Percentiles rank a stretch among this genome's conserved stretches.
Evolutionary conservation across 2,113 vertebrate species (phyloP).

Genomic region (Todiramphus saurophagus): DNA sequence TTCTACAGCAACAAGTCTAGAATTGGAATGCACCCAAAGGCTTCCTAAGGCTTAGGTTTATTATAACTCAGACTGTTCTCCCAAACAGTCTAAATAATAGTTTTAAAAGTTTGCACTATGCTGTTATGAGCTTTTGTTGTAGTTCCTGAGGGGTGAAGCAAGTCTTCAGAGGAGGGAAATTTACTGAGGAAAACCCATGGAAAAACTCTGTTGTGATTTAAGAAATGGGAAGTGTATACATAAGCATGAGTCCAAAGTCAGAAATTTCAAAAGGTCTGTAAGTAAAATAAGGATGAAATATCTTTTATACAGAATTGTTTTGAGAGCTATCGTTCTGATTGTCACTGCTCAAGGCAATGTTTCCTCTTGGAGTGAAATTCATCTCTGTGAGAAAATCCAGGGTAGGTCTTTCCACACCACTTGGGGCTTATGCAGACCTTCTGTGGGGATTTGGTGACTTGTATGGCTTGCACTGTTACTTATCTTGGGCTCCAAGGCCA

Average conservation of each 20-base stretch:
- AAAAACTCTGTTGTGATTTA: neutral
- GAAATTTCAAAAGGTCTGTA: neutral
- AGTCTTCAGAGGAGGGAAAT: neutral
- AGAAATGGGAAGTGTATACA: neutral
- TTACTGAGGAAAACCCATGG: neutral
- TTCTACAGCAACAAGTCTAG: neutral
- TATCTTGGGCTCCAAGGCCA: neutral
- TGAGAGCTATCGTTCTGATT: neutral
- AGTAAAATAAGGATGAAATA: neutral
- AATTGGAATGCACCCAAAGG: neutral
- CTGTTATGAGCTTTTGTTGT: neutral
- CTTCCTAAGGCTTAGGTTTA: neutral
- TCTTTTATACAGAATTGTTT: neutral
- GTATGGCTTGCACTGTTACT: neutral
- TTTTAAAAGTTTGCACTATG: neutral
- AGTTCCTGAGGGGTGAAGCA: neutral
- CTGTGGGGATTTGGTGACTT: neutral
- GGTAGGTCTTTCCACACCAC: neutral
- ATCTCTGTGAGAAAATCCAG: neutral
- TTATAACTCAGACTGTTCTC: neutral
- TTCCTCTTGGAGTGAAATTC: neutral
- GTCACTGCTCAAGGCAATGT: neutral
- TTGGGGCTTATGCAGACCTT: neutral
- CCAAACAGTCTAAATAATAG: neutral
- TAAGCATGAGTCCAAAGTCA: rapidly evolving